Evolutionary conservation across 2,113 vertebrate species (phyloP), one percentile per base, ranked within the genome.

Genomic region (Limnothrissa miodon): DNA sequence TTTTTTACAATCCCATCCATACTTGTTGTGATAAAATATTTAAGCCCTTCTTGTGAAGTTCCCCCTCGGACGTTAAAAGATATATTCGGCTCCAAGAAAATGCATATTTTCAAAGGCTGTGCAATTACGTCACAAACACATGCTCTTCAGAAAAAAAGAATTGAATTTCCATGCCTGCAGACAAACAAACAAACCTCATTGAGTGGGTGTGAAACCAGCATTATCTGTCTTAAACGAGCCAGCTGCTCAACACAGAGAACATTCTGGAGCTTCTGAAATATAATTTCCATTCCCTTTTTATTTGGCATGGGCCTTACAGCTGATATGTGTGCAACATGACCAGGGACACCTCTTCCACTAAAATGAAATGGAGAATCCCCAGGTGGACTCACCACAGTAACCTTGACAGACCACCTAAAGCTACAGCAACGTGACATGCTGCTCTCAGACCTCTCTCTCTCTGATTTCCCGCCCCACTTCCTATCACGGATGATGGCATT

Each of bases 21-120:
- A 91, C 89, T 91, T 87, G 86, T 91, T 92, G 84, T 92, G 81
- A 94, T 94, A 87, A 94, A 94, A 94, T 92, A 94, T 95, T 87
- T 87, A 92, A 90, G 78, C 82, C 39, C 21, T 80, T 83, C 85
- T 80, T 84, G 87, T 92, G 87, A 90, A 93, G 88, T 89, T 87
- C 88, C 90, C 86, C 88, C 85, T 82, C 80, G 84, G 89, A 92
- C 87, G 82, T 86, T 78, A 83, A 70, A 83, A 85, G 82, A 91
- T 89, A 90, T 89, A 87, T 86, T 89, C 83, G 62, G 85, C 85
- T 90, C 45, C 15, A 39, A 88, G 86, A 90, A n/a, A 82, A 33
- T 86, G 59, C 80, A 51, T 79, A 82, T 56, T 66, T 83, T 70
- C n/a, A 56, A 82, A 80, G 56, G 51, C 45, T 33, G 81, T 83